Percentiles rank a stretch among this genome's conserved stretches.
Evolutionary conservation across 2,888 invertebrate species (phyloP).

Genomic region (Andrena marginata): DNA sequence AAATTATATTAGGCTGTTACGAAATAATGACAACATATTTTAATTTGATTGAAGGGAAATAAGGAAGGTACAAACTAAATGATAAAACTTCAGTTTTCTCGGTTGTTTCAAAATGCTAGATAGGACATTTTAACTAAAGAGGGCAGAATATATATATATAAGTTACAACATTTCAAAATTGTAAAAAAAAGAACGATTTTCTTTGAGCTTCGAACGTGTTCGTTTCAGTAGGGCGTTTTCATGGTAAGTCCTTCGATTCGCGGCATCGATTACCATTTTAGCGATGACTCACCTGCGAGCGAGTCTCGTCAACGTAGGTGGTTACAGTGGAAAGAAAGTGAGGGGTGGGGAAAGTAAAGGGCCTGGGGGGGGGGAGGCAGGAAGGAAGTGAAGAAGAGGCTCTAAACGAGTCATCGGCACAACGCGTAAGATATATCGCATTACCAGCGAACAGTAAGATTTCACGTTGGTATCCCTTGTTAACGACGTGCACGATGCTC

Average conservation of each 20-base stretch:
- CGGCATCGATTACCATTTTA: constrained; percentile 57
- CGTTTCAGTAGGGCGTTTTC: too few relatives aligned
- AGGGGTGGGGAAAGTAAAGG: background rate
- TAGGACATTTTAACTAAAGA: too few relatives aligned
- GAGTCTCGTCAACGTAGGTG: constrained; percentile 36
- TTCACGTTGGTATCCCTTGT: constrained; percentile 53
- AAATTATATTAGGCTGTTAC: too few relatives aligned
- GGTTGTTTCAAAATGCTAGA: too few relatives aligned
- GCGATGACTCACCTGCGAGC: constrained; percentile 51
- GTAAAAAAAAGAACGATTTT: too few relatives aligned
- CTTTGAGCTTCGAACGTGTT: too few relatives aligned
- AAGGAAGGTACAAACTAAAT: too few relatives aligned
- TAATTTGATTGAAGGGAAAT: too few relatives aligned
- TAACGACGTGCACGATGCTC: constrained; percentile 41
- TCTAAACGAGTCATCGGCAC: constrained; percentile 37
- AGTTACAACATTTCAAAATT: too few relatives aligned
- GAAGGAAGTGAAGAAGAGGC: constrained; percentile 41
- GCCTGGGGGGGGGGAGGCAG: background rate
- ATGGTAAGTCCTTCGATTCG: constrained; percentile 39
- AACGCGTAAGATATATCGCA: constrained; percentile 52
- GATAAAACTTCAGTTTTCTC: too few relatives aligned
- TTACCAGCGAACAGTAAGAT: constrained; percentile 61
- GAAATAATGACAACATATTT: too few relatives aligned
- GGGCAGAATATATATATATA: too few relatives aligned
- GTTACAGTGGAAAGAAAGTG: constrained; percentile 9